Percentiles rank a stretch among this genome's conserved stretches.
These are phyloP conservation scores for Acropora yongei DNA, from an alignment of 64 coral and sea anemone genomes.

Conservation along the genomic window DNA sequence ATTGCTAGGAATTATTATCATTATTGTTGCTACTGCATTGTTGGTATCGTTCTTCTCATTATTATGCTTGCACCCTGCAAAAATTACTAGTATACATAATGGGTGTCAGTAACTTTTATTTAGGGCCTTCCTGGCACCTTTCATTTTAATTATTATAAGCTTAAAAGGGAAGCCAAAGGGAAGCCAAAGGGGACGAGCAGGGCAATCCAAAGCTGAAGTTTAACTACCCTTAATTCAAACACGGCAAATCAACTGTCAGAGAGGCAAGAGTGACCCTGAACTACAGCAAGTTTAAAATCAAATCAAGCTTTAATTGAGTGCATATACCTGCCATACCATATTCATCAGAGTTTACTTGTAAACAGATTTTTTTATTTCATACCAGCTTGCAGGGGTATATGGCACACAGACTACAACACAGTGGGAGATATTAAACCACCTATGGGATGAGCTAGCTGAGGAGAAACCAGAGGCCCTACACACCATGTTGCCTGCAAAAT, in stretches of 20 bases:
- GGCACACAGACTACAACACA: not conserved
- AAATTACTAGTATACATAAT: no score
- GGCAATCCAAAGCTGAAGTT: slow-evolving; percentile 47
- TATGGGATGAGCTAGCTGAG: slow-evolving; percentile 12
- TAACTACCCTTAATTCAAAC: slow-evolving; percentile 72
- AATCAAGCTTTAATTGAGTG: no score
- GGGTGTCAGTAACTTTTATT: no score
- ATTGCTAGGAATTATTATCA: no score
- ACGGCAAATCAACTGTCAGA: slow-evolving; percentile 62
- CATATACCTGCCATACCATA: not conserved
- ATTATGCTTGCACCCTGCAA: no score
- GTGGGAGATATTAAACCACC: not conserved
- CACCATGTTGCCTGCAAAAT: not conserved
- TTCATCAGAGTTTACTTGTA: not conserved
- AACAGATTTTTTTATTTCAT: not conserved
- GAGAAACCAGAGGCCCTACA: slow-evolving; percentile 8
- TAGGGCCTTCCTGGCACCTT: slow-evolving; percentile 69
- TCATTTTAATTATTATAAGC: slow-evolving; percentile 70
- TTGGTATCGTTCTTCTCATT: no score
- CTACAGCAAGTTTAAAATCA: slow-evolving; percentile 29
- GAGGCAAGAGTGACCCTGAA: slow-evolving; percentile 48
- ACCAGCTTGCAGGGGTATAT: not conserved
- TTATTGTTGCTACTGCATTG: no score
- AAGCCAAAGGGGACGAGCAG: slow-evolving; percentile 17
- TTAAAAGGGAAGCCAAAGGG: slow-evolving; percentile 35